Base-by-base conservation (phyloP, 92 coral and sea anemone genomes). In the Epizoanthus fatuus region DNA sequence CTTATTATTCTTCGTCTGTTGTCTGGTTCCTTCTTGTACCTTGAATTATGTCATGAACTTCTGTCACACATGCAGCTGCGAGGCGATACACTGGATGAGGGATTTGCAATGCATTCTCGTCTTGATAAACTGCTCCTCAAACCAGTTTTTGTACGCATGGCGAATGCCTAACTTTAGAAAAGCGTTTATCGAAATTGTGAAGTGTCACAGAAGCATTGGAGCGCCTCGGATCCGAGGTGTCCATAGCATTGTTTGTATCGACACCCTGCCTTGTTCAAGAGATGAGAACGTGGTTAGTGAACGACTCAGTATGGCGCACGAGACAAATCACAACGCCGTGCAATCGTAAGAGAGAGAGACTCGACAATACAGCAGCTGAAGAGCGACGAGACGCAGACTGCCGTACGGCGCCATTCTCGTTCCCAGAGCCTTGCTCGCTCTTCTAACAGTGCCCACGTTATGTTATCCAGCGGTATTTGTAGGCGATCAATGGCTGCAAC, bases 111-210 rank as follows among this genome's bases (percentile, higher is more conserved):
- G 89, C 70, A 63, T 96, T n/a, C 55, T 92, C 25, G 85, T 95
- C 0, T 85, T 96, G 47, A 76, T 91, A 0, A 96, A 94, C 80
- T 93, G 94, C 56, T 75, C 98, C 40, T 81, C 90, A 55, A 96
- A 96, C 87, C 95, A 94, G 91, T 96, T 96, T 83, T 56, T 94
- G 52, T 96, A 96, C 81, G 97, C 98, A 47, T 91, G 93, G 93
- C 95, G 95, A 49, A 94, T 94, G 86, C 93, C 90, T 20, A 78
- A 74, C 63, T 95, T 93, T 81, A 88, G 83, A 42, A 73, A 89
- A 13, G 98, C 95, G 65, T 94, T 93, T 47, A 83, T 65, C 15
- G 76, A 87, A 83, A 81, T 62, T 3, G 67, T 8, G 67, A 62
- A 62, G 13, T 62, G 67, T 14, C 65, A 19, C 4, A 62, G 39